A percentile compares a stretch with the other conserved stretches of the same genome.
Conservation (phyloP, 2,888 invertebrate genomes). For the Anodontia alba region DNA sequence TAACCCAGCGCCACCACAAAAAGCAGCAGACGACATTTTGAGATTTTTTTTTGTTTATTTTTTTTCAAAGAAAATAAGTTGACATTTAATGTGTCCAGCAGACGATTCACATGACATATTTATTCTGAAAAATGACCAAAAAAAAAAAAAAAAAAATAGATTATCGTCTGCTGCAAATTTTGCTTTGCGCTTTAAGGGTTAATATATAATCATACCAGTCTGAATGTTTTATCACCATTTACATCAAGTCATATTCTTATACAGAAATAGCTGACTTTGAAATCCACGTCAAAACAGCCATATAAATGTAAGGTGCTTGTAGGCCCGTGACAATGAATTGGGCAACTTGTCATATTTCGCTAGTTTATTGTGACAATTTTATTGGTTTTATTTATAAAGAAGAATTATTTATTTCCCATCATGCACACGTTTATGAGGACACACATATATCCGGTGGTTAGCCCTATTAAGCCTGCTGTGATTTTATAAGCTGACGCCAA, state of each 20-base stretch:
- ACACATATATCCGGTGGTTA: neutral
- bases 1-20: too few relatives aligned
- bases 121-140: too few relatives aligned
- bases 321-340: constrained; percentile 44
- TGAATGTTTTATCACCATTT: constrained; percentile 40
- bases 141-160: too few relatives aligned
- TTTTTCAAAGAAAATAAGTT: too few relatives aligned
- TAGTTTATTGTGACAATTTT: constrained; percentile 48
- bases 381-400: constrained; percentile 31
- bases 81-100: too few relatives aligned
- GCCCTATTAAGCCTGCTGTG: too few relatives aligned
- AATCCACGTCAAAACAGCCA: constrained; percentile 24
- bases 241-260: constrained; percentile 20
- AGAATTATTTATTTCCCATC: constrained; percentile 13
- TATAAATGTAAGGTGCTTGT: constrained; percentile 32
- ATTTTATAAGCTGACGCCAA: too few relatives aligned
- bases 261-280: constrained; percentile 29
- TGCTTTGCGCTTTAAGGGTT: too few relatives aligned
- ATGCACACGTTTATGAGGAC: constrained; percentile 13
- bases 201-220: constrained; percentile 5
- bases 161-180: too few relatives aligned
- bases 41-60: too few relatives aligned
- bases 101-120: too few relatives aligned
- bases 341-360: constrained; percentile 38
- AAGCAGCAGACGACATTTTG: too few relatives aligned